Conservation (phyloP, 2,797 vertebrate genomes). For the Triplophysa yarkandensis region DNA sequence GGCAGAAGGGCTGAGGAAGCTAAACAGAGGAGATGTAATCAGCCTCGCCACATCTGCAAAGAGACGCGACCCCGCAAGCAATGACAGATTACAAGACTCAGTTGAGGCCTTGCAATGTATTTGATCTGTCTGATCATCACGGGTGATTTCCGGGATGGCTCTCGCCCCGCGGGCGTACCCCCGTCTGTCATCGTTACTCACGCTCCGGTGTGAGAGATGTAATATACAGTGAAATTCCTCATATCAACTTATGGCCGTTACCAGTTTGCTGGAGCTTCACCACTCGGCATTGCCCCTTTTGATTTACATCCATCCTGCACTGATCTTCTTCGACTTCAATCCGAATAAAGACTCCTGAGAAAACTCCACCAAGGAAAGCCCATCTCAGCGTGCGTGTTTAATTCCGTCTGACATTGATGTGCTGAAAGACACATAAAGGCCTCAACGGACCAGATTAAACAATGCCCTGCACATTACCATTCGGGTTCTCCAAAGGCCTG, state of each 20-base stretch:
- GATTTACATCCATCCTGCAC: slow-evolving; percentile 52
- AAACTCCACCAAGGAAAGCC: slow-evolving; percentile 55
- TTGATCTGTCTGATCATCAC: slow-evolving; percentile 50
- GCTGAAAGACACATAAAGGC: slow-evolving; percentile 53
- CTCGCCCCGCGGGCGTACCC: slow-evolving; percentile 36
- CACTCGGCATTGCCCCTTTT: slow-evolving; percentile 44
- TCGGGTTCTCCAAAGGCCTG: slow-evolving; percentile 16
- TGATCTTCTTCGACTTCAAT: slow-evolving; percentile 58
- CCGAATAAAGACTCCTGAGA: slow-evolving; percentile 57
- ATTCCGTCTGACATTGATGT: slow-evolving; percentile 54
- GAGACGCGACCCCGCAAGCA: slow-evolving; percentile 21
- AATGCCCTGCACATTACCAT: slow-evolving; percentile 29
- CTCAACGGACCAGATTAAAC: slow-evolving; percentile 48
- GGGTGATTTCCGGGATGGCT: slow-evolving; percentile 48
- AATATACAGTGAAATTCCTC: slow-evolving; percentile 48
- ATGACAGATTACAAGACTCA: slow-evolving; percentile 44
- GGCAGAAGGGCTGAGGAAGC: slow-evolving; percentile 31
- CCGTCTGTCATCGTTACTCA: slow-evolving; percentile 54
- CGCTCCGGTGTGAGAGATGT: slow-evolving; percentile 37
- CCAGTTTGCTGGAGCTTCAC: slow-evolving; percentile 39
- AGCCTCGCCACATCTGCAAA: slow-evolving; percentile 50
- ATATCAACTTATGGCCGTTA: slow-evolving; percentile 55
- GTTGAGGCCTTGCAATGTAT: slow-evolving; percentile 34
- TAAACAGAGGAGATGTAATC: slow-evolving; percentile 45
- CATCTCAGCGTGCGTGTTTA: slow-evolving; percentile 46